phyloP scores from a whole-genome alignment of 2,113 vertebrate genomes.

The cattle (Bos taurus) region DNA sequence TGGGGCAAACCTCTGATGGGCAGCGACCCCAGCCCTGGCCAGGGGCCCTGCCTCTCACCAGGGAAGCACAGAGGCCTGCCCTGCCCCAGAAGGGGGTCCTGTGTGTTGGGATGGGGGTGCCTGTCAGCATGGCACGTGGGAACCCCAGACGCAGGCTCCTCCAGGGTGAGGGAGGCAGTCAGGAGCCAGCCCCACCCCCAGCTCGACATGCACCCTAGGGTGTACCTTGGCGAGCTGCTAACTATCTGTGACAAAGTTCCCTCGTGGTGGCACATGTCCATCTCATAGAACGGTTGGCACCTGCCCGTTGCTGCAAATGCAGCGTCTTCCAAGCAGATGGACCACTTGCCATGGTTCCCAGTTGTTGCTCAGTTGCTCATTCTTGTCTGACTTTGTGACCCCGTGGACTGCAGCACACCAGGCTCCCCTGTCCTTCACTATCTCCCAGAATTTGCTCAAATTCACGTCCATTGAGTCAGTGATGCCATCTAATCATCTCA shows the following conservation, averaged over 20 bases:
- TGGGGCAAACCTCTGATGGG: neutral
- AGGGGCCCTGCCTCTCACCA: neutral
- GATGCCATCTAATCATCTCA: neutral
- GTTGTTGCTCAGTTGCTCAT: neutral
- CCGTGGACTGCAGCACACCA: neutral
- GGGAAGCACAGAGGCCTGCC: neutral
- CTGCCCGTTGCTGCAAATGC: neutral
- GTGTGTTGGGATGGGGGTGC: neutral
- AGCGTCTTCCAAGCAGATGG: neutral
- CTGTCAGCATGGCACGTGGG: neutral
- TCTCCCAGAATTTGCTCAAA: neutral
- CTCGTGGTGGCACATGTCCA: fast-evolving
- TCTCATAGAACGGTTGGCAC: neutral
- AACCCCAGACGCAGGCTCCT: neutral
- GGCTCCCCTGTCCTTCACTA: neutral
- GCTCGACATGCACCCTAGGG: neutral
- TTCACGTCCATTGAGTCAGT: neutral
- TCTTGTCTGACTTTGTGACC: neutral
- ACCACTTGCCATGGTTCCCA: neutral
- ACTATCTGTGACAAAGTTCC: too few relatives aligned
- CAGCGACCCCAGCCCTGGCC: neutral
- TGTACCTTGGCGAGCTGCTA: neutral
- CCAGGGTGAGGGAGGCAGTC: neutral
- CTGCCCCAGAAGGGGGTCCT: neutral
- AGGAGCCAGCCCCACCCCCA: neutral